A percentile compares a stretch with the other conserved stretches of the same genome.
Evolutionary conservation across 2,113 vertebrate species (phyloP).

Genomic region (Trinectes maculatus): DNA sequence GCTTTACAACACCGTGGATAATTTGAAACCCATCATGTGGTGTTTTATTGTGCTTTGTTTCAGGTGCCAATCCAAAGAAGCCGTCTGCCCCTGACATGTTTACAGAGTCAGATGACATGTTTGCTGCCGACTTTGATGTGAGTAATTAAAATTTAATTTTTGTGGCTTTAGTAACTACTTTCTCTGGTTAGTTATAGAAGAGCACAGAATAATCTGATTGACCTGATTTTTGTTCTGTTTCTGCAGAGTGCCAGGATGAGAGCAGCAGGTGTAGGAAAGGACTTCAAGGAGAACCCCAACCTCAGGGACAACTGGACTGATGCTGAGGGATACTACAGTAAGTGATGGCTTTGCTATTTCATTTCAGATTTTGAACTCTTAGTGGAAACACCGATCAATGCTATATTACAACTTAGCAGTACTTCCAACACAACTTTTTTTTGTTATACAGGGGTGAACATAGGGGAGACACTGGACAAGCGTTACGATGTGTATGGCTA

Average conservation of each 20-base stretch:
- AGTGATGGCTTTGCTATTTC: constrained; percentile 66
- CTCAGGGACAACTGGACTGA: constrained; percentile 99
- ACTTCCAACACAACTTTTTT: too few relatives aligned
- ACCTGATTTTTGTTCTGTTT: constrained; percentile 15
- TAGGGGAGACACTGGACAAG: constrained; percentile 97
- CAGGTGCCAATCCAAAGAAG: constrained; percentile 94
- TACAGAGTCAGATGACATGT: constrained; percentile 99
- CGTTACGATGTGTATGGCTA: constrained; percentile 98
- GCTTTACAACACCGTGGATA: constrained; percentile 32
- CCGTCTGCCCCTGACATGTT: constrained; percentile 98
- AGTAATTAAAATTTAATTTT: constrained; percentile 47
- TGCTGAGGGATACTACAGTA: constrained; percentile 98
- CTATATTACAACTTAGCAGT: too few relatives aligned
- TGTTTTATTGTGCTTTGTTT: constrained; percentile 18
- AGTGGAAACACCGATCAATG: too few relatives aligned
- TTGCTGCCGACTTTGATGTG: constrained; percentile 95
- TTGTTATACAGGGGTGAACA: constrained; percentile 89
- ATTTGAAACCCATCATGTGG: constrained; percentile 12
- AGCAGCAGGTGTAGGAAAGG: constrained; percentile 95
- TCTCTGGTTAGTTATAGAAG: not conserved
- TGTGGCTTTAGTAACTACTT: not conserved
- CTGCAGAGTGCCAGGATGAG: constrained; percentile 92
- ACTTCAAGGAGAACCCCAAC: constrained; percentile 99
- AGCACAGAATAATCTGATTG: not conserved
- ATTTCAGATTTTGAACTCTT: too few relatives aligned